Evolutionary conservation across 92 coral and sea anemone species (phyloP).

Genomic region (Paramuricea clavata): DNA sequence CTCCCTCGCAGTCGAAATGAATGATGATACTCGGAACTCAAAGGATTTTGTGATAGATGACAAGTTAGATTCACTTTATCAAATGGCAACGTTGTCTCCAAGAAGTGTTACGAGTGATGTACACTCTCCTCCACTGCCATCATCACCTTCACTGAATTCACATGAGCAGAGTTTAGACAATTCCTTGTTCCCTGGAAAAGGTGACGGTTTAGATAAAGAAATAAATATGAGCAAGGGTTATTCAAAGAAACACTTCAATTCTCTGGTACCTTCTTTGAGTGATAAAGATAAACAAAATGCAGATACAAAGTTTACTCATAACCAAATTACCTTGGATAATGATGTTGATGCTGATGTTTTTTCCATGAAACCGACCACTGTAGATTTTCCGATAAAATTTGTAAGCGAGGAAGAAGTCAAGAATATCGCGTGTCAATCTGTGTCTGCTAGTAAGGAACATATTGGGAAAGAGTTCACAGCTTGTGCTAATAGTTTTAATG

Average conservation of each 20-base stretch:
- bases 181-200: background rate
- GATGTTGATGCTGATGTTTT: no score
- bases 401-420: background rate
- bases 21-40: background rate
- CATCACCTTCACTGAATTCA: slow-evolving; percentile 25
- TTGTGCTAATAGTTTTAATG: no score
- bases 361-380: background rate
- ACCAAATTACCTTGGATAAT: no score
- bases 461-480: background rate
- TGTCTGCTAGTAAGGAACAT: background rate
- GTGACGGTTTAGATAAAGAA: background rate
- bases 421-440: background rate
- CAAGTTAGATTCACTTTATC: background rate
- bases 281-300: no score
- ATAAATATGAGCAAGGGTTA: background rate
- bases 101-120: background rate
- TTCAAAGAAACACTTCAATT: no score
- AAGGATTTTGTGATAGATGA: background rate
- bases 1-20: background rate
- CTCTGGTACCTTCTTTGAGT: no score
- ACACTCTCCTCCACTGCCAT: slow-evolving; percentile 16
- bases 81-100: slow-evolving; percentile 42
- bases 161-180: background rate
- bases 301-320: no score
- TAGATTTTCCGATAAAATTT: background rate